phyloP scores from a whole-genome alignment of 2,888 invertebrate species.

The Drosophila testacea region DNA sequence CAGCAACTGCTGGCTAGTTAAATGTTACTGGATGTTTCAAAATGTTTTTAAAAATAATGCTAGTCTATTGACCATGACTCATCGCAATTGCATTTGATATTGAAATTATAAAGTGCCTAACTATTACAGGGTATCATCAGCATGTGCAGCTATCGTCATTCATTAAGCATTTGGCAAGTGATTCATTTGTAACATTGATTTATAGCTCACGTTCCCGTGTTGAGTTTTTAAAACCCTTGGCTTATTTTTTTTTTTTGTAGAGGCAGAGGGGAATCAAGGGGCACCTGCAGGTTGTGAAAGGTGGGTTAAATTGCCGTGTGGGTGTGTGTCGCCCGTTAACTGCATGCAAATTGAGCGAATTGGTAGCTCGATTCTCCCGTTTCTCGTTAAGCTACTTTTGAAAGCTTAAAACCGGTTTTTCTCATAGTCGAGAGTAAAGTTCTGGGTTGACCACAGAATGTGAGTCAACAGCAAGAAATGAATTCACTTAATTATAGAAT shows the following conservation, averaged over 20 bases:
- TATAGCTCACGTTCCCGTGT: slow-evolving; percentile 59
- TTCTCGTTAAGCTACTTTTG: not conserved
- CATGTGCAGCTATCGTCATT: slow-evolving; percentile 55
- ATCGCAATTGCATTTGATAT: not conserved
- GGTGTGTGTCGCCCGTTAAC: slow-evolving; percentile 47
- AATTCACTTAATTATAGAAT: slow-evolving; percentile 17
- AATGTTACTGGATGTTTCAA: not conserved
- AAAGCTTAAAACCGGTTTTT: slow-evolving; percentile 40
- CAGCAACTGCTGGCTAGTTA: not conserved
- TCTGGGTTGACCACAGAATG: slow-evolving; percentile 33
- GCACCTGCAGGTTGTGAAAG: slow-evolving; percentile 26
- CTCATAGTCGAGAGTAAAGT: slow-evolving; percentile 1
- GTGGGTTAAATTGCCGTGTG: slow-evolving; percentile 34
- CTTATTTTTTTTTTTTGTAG: slow-evolving; percentile 1
- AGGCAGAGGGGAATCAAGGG: not conserved
- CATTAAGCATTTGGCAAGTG: slow-evolving; percentile 62
- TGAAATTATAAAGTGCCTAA: not conserved
- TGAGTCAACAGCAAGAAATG: slow-evolving; percentile 59
- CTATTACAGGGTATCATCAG: slow-evolving; percentile 23
- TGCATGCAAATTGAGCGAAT: slow-evolving; percentile 64
- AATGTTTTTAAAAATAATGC: not conserved
- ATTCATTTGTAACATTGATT: slow-evolving; percentile 70
- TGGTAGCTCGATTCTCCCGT: not conserved
- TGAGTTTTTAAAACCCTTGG: slow-evolving; percentile 29
- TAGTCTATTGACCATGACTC: slow-evolving; percentile 1